phyloP scores from a whole-genome alignment of 1,140 invertebrate species.

The Hycleus cichorii region DNA sequence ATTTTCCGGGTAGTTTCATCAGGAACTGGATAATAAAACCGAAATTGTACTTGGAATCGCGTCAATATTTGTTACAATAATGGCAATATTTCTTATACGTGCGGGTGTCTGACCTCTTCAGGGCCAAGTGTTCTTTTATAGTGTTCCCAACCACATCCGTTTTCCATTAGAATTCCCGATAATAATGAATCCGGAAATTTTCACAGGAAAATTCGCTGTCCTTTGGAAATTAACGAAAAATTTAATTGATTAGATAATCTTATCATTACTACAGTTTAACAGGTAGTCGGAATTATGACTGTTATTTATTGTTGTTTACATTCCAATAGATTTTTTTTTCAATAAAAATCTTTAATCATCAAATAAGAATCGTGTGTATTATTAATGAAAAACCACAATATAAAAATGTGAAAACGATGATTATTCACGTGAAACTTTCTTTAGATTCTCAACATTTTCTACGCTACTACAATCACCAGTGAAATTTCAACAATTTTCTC shows the following conservation, averaged over 20 bases:
- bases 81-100: neutral
- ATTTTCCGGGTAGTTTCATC: no score
- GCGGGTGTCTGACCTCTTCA: conserved; percentile 22
- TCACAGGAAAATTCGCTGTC: no score
- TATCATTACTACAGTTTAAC: neutral
- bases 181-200: no score
- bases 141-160: conserved; percentile 16
- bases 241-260: neutral
- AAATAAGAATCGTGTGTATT: no score
- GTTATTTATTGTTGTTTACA: neutral
- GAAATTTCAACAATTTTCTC: conserved; percentile 12
- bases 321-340: no score
- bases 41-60: neutral
- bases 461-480: conserved; percentile 10
- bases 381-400: neutral
- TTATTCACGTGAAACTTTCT: conserved; percentile 13
- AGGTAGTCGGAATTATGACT: neutral
- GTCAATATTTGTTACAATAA: conserved; percentile 1
- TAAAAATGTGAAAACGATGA: conserved; percentile 12
- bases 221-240: no score
- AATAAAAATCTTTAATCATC: no score
- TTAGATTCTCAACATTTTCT: conserved; percentile 17
- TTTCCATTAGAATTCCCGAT: neutral
- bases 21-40: no score
- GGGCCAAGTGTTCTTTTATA: conserved; percentile 10